phyloP scores from a whole-genome alignment of 2,888 invertebrate species.

The Abscondita cerata region DNA sequence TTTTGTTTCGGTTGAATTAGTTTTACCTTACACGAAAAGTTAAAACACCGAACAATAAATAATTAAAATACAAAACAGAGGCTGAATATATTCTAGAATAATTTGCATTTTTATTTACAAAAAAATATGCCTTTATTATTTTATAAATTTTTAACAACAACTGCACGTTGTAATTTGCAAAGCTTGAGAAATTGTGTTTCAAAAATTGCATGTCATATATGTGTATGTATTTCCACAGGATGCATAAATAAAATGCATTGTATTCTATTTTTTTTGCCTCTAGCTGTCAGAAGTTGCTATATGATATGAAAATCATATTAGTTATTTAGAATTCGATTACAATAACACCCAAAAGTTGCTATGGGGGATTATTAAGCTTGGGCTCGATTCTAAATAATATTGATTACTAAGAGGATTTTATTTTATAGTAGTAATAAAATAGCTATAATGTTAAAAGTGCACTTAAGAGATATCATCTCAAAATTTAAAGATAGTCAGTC shows the following conservation, averaged over 20 bases:
- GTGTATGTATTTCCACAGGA: slow-evolving; percentile 23
- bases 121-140: neutral
- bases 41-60: slow-evolving; percentile 7
- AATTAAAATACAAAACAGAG: slow-evolving; percentile 4
- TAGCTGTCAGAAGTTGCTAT: slow-evolving; percentile 5
- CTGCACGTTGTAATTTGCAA: neutral
- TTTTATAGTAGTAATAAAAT: slow-evolving; percentile 1
- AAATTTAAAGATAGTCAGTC: slow-evolving; percentile 3
- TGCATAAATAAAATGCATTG: slow-evolving; percentile 19
- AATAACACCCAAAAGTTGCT: too few relatives aligned
- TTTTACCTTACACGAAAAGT: neutral
- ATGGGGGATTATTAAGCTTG: too few relatives aligned
- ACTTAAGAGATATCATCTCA: slow-evolving; percentile 8
- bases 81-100: neutral
- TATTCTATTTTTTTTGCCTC: slow-evolving; percentile 12
- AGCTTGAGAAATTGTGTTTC: neutral
- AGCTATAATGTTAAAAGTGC: slow-evolving; percentile 4
- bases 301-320: slow-evolving; percentile 6
- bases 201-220: slow-evolving; percentile 24
- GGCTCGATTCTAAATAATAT: too few relatives aligned
- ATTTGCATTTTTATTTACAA: slow-evolving; percentile 3
- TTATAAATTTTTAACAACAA: neutral
- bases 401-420: too few relatives aligned
- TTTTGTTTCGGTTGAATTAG: slow-evolving; percentile 6
- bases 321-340: too few relatives aligned